A percentile compares a stretch with the other conserved stretches of the same genome.
These are phyloP conservation scores for Ceratitis capitata DNA, from an alignment of 1,140 invertebrate species.

Conservation along the genomic window DNA sequence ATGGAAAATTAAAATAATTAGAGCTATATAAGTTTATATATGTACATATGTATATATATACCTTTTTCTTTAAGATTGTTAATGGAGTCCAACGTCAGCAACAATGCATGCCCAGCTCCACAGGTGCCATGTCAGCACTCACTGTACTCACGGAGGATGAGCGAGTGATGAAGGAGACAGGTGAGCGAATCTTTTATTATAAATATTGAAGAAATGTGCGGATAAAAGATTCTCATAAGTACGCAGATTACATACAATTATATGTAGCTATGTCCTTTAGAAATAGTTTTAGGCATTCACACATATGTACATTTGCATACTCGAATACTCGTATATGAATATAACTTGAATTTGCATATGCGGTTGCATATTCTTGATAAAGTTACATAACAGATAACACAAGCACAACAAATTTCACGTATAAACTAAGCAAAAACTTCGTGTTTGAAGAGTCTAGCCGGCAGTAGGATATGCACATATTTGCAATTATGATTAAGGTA, in stretches of 20 bases:
- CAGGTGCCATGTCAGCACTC: conserved; percentile 67
- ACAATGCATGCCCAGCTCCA: conserved; percentile 55
- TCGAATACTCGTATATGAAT: not conserved
- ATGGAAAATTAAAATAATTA: no score
- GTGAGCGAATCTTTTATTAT: conserved; percentile 66
- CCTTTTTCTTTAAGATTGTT: conserved; percentile 49
- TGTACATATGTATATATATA: not conserved
- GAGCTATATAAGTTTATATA: not conserved
- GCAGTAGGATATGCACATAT: no score
- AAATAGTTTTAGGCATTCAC: not conserved
- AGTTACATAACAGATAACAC: not conserved
- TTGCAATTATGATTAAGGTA: not conserved
- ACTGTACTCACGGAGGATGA: conserved; percentile 81
- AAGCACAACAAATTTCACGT: no score
- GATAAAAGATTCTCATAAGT: not conserved
- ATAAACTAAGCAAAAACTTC: not conserved
- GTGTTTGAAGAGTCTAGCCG: no score
- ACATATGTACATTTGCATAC: not conserved
- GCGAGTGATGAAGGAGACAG: conserved; percentile 80
- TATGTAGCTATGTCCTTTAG: not conserved
- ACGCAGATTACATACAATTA: not conserved
- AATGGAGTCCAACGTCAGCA: conserved; percentile 61
- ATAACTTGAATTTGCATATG: not conserved
- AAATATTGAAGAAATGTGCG: not conserved
- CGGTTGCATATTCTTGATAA: not conserved